These are phyloP conservation scores for Macrostomum lignano DNA, from an alignment of 1,140 invertebrate species.

Conservation along the genomic window DNA sequence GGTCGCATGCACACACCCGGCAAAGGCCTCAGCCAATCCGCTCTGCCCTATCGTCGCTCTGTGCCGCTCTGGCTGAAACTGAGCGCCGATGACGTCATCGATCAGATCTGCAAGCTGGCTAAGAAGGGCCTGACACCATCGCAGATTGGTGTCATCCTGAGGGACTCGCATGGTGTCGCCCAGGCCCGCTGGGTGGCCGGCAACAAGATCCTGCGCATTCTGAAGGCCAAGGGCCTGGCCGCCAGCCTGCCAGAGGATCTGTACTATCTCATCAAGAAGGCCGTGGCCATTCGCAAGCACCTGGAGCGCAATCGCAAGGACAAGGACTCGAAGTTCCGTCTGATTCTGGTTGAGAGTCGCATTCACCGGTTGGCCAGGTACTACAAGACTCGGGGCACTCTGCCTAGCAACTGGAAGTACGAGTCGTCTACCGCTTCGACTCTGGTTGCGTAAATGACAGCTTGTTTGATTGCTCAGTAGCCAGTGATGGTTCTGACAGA, in stretches of 20 bases:
- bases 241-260: conserved; percentile 88
- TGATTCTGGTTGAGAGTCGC: conserved; percentile 83
- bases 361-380: conserved; percentile 89
- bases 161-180: conserved; percentile 94
- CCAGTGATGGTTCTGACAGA: no score
- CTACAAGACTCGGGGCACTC: conserved; percentile 77
- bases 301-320: conserved; percentile 75
- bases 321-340: conserved; percentile 85
- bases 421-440: conserved; percentile 3
- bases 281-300: conserved; percentile 90
- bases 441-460: conserved; percentile 1
- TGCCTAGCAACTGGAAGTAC: conserved; percentile 93
- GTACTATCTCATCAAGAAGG: conserved; percentile 93
- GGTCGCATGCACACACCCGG: conserved; percentile 88
- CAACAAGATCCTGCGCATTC: conserved; percentile 84
- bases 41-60: conserved; percentile 76
- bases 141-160: conserved; percentile 89
- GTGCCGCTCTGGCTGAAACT: conserved; percentile 92
- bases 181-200: conserved; percentile 71
- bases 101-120: conserved; percentile 81
- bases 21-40: conserved; percentile 98
- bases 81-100: conserved; percentile 78
- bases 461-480: no score
- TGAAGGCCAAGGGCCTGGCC: conserved; percentile 79
- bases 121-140: conserved; percentile 95